These are phyloP conservation scores for Sinelater perroti DNA, from an alignment of 2,888 invertebrate genomes.

Conservation along the genomic window DNA sequence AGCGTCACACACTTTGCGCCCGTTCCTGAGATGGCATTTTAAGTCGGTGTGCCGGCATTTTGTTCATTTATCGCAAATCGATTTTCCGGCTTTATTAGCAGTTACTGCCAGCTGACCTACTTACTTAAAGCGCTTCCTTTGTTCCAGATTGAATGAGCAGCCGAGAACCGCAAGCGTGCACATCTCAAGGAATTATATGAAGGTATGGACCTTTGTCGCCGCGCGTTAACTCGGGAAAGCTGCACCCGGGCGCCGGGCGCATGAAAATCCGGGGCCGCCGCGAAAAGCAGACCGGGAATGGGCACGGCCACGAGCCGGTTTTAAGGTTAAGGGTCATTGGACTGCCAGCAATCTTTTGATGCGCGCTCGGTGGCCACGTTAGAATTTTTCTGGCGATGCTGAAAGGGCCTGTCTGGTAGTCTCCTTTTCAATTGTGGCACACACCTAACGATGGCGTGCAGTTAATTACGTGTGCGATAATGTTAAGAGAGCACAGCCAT, in stretches of 20 bases:
- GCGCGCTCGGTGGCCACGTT: conserved; percentile 9
- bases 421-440: too few relatives aligned
- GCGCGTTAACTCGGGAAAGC: too few relatives aligned
- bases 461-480: too few relatives aligned
- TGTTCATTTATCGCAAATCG: neutral
- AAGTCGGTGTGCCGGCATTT: neutral
- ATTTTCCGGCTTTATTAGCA: conserved; percentile 3
- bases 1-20: too few relatives aligned
- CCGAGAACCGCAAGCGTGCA: conserved; percentile 16
- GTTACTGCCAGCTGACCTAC: conserved; percentile 25
- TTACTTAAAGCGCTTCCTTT: conserved; percentile 23
- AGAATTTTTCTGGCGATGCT: conserved; percentile 7
- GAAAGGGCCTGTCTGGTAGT: too few relatives aligned
- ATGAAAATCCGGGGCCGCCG: too few relatives aligned
- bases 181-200: conserved; percentile 29
- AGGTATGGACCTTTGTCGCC: conserved; percentile 27
- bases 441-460: too few relatives aligned
- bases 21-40: too few relatives aligned
- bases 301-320: conserved; percentile 14
- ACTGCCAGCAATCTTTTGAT: conserved; percentile 26
- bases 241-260: too few relatives aligned
- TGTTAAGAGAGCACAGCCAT: too few relatives aligned
- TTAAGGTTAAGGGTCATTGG: conserved; percentile 28
- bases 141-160: conserved; percentile 37
- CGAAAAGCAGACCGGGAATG: too few relatives aligned